These are phyloP conservation scores for Solenopsis invicta DNA, from an alignment of 1,140 invertebrate genomes.

Conservation along the genomic window DNA sequence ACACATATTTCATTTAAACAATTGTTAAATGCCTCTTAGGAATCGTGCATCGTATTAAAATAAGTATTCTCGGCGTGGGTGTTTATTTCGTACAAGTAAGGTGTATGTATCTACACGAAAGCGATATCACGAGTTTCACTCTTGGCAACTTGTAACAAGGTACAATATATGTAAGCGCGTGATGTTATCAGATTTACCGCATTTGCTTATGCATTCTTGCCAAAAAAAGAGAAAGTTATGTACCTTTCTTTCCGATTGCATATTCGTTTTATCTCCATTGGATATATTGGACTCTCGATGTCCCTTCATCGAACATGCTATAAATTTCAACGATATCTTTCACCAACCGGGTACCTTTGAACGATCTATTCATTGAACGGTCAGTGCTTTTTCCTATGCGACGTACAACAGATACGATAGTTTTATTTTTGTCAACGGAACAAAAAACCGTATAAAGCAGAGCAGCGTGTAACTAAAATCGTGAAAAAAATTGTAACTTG, in stretches of 20 bases:
- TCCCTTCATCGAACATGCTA: constrained; percentile 4
- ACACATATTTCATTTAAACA: neutral
- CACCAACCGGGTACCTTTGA: constrained; percentile 33
- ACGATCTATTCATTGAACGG: constrained; percentile 23
- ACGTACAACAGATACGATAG: neutral
- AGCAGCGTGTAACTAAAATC: constrained; percentile 8
- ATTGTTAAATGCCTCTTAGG: neutral
- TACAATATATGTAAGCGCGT: neutral
- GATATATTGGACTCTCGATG: neutral
- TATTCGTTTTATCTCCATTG: neutral
- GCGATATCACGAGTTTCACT: neutral
- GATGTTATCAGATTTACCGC: neutral
- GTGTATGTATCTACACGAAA: neutral
- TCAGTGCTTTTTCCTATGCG: constrained; percentile 28
- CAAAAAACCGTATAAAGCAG: constrained; percentile 27
- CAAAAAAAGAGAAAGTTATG: too few relatives aligned
- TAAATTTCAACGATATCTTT: constrained; percentile 45
- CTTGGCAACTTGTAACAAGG: neutral
- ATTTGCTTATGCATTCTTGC: neutral
- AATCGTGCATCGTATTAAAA: neutral
- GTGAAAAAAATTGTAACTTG: neutral
- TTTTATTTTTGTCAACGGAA: constrained; percentile 42
- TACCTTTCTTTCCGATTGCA: neutral
- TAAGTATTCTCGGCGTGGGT: neutral
- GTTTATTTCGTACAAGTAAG: neutral